Evolutionary conservation across 2,888 invertebrate species (phyloP), one percentile per base, ranked within the genome.

Genomic region (Gortyna flavago): DNA sequence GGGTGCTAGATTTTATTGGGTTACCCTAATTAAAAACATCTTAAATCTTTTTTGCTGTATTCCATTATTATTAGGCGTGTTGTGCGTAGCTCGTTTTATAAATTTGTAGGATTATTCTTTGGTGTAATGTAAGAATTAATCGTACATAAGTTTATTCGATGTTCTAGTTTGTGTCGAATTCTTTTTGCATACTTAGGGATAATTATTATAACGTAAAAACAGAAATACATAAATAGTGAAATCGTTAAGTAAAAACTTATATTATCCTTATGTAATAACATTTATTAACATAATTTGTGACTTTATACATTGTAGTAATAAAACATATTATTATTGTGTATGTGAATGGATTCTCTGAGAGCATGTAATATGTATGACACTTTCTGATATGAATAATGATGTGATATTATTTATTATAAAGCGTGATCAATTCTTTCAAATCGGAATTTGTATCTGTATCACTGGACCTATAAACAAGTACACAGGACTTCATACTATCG

Each of bases 391-490:
- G 72, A 75, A 72, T 66, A 44, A 44, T 79, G 3, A 81, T 89
- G 89, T 90, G 89, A 89, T 88, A 86, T 74, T 87, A 86, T 89
- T 88, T 86, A 85, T 85, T 87, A 64, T 88, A 68, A 83, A 80
- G 51, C 51, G 68, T 71, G 67, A 85, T 72, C 44, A 75, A 64
- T 69, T 69, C 69, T 69, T 69, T 81, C 54, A 71, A 80, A 72
- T 79, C 71, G 72, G 68, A 75, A 77, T 64, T 76, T 68, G 67
- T 77, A 78, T 78, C 54, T 83, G 57, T 84, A 77, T 71, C 25
- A 57, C n/a, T 57, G 44, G 44, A 9, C 11, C 11, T 11, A 41
- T 11, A 41, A 5, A 44, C 5, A 44, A 5, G 16, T 44, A 44
- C 16, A 16, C 44, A 16, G 44, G 44, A 16, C 44, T 44, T 44